Conservation (phyloP, 2,888 invertebrate genomes). For the Noctua janthe region DNA sequence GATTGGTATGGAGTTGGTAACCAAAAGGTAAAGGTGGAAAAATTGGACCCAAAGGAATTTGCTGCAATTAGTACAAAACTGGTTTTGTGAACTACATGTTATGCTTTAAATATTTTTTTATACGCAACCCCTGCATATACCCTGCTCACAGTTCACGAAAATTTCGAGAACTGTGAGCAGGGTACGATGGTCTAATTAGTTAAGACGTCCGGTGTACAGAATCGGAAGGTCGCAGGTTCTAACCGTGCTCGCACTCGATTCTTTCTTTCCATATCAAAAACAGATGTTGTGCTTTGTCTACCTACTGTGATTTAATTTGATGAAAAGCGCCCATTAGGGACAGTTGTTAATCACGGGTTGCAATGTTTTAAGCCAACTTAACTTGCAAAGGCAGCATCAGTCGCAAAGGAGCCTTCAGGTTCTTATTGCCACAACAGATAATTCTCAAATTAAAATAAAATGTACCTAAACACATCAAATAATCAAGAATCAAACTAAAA, state of each 20-base stretch:
- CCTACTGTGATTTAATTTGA: neutral
- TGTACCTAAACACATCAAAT: neutral
- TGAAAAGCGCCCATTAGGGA: neutral
- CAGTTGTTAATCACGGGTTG: neutral
- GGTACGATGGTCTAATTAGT: too few species aligned
- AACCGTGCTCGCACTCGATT: too few species aligned
- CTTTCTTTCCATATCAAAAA: too few species aligned
- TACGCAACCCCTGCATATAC: too few species aligned
- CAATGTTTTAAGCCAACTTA: neutral
- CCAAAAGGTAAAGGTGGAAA: neutral
- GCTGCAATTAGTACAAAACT: too few species aligned
- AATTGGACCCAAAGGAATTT: neutral
- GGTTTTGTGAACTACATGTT: neutral
- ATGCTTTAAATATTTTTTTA: too few species aligned
- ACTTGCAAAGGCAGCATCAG: neutral
- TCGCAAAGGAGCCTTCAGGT: neutral
- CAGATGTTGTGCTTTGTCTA: too few species aligned
- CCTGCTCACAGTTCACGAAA: too few species aligned
- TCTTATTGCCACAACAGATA: neutral
- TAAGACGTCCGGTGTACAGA: too few species aligned
- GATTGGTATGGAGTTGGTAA: neutral
- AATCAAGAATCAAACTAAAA: neutral
- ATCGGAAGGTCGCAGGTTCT: too few species aligned
- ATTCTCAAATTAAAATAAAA: neutral
- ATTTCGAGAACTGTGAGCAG: too few species aligned